Conservation (phyloP, 2,113 vertebrate genomes). For the Carollia perspicillata region DNA sequence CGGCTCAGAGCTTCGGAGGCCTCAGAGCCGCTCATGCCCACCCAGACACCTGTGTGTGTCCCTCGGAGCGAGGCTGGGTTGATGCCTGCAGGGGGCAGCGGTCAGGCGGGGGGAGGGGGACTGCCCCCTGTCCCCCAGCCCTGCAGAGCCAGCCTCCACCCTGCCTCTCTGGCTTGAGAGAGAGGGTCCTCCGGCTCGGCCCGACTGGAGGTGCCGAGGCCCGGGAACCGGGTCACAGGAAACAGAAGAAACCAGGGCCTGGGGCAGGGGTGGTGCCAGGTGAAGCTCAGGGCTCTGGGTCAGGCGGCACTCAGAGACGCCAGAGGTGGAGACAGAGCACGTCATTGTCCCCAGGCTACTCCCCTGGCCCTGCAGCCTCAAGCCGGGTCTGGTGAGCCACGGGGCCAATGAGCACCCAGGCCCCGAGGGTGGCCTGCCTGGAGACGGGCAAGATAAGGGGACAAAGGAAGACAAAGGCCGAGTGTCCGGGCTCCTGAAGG, state of each 20-base stretch:
- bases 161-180: neutral
- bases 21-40: constrained; percentile 94
- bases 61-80: constrained; percentile 88
- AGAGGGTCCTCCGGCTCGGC: rapidly evolving
- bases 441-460: constrained; percentile 28
- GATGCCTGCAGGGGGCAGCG: constrained; percentile 82
- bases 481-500: constrained; percentile 17
- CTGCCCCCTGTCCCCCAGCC: neutral
- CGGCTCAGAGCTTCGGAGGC: constrained; percentile 91
- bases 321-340: neutral
- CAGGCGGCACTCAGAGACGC: neutral
- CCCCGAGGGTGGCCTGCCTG: neutral
- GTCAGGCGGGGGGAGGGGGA: rapidly evolving
- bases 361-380: neutral
- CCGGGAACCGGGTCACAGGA: neutral
- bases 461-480: constrained; percentile 19
- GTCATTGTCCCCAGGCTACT: constrained; percentile 43
- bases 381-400: neutral
- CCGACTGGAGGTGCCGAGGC: rapidly evolving
- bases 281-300: neutral
- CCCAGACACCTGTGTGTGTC: constrained; percentile 92
- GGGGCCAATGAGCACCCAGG: neutral
- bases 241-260: neutral
- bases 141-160: neutral
- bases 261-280: neutral